These are phyloP conservation scores for Actinostola sp. DNA, from an alignment of 92 coral and sea anemone genomes.

Conservation along the genomic window DNA sequence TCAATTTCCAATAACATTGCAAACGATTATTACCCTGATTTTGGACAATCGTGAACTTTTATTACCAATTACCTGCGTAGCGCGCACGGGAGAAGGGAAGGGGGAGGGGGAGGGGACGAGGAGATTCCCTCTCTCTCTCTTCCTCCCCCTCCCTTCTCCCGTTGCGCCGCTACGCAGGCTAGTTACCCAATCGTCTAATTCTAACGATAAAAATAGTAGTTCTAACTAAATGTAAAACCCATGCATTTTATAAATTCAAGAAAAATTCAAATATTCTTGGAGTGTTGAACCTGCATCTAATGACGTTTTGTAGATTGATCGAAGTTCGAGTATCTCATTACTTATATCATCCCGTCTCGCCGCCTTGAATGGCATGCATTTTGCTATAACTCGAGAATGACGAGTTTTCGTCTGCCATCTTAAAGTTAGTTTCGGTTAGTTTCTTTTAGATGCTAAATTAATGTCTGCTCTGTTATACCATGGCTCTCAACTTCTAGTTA, in stretches of 20 bases:
- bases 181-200: too few species aligned
- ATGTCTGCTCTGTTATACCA: background rate
- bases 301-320: background rate
- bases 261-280: background rate
- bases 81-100: too few species aligned
- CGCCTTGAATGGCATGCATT: background rate
- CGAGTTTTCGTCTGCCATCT: background rate
- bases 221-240: too few species aligned
- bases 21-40: background rate
- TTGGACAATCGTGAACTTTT: background rate
- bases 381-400: background rate
- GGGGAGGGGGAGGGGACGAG: too few species aligned
- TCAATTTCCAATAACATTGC: background rate
- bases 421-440: background rate
- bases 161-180: too few species aligned
- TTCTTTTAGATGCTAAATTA: background rate
- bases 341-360: slow-evolving; percentile 14
- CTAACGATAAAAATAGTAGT: too few species aligned
- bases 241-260: background rate
- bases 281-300: background rate
- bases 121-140: too few species aligned
- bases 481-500: background rate
- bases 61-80: background rate
- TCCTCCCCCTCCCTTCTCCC: too few species aligned
- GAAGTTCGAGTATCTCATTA: background rate